Conservation (phyloP, 1,140 invertebrate genomes). For the Dendroctonus valens region DNA sequence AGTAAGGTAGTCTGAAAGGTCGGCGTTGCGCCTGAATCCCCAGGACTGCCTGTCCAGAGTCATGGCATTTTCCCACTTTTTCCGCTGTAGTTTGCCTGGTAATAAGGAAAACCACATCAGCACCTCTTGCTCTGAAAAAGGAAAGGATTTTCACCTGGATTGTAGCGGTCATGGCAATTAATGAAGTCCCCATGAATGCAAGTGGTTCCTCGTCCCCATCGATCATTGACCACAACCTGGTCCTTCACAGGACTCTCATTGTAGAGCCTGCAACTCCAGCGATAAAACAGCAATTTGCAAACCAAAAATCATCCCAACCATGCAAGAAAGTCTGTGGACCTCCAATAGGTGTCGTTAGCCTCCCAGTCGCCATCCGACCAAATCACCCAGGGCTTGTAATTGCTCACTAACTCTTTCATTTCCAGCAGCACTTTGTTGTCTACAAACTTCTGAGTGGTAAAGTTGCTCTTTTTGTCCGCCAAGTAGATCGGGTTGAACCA, state of each 20-base stretch:
- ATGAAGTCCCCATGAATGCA: slow-evolving; percentile 90
- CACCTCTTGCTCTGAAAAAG: background rate
- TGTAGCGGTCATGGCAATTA: slow-evolving; percentile 81
- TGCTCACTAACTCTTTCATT: slow-evolving; percentile 69
- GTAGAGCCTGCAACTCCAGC: slow-evolving; percentile 60
- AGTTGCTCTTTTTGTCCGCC: slow-evolving; percentile 68
- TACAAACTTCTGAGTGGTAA: slow-evolving; percentile 66
- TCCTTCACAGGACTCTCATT: slow-evolving; percentile 92
- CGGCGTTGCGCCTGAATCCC: slow-evolving; percentile 79
- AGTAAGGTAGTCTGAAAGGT: slow-evolving; percentile 70
- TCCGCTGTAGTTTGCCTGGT: slow-evolving; percentile 62
- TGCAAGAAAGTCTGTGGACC: slow-evolving; percentile 75
- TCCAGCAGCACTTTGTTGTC: slow-evolving; percentile 71
- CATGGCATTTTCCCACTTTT: slow-evolving; percentile 93
- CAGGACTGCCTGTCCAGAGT: slow-evolving; percentile 87
- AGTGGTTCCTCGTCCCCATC: slow-evolving; percentile 75
- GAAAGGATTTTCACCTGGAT: slow-evolving; percentile 63
- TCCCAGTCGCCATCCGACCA: slow-evolving; percentile 96
- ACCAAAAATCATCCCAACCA: slow-evolving; percentile 68
- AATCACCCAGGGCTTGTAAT: slow-evolving; percentile 84
- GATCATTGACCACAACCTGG: slow-evolving; percentile 83
- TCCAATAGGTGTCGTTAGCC: slow-evolving; percentile 77
- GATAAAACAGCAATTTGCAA: slow-evolving; percentile 57
- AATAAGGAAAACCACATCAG: slow-evolving; percentile 1
- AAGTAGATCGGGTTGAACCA: slow-evolving; percentile 89